Base-by-base conservation (phyloP, 2,113 vertebrate species). In the Meleagris gallopavo region DNA sequence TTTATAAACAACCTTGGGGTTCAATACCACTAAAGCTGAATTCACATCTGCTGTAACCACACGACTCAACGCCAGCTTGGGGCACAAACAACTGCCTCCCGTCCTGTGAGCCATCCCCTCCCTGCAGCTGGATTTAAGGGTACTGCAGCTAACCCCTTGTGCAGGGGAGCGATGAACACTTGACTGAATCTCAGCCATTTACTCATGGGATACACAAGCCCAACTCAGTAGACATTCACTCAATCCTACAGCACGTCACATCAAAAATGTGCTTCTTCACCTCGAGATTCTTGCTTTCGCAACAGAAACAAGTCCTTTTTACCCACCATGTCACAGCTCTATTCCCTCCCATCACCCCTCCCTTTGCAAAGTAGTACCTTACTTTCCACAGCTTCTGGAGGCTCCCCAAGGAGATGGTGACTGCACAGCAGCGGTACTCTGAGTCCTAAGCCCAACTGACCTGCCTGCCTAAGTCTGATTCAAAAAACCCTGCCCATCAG, bases 91-190 rank as follows among this genome's bases (percentile, higher is more conserved):
- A 38, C 0, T 45, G 50, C 25, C 29, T 62, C 36, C 41, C 30
- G 9, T 10, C 45, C 29, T 16, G 0, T 0, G 4, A 16, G 6
- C 46, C 19, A 16, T 43, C 12, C 55, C 21, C 24, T 64, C 13
- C 24, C 27, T 48, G 12, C 1, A 3, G 11, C 57, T 66, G 88
- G 58, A 11, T 82, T 73, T 45, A 58, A 1, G 12, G 21, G 25
- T 18, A 32, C 24, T 25, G 32, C 34, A 72, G 15, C 6, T 32
- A 46, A 34, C 24, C 14, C 52, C 14, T n/a, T 57, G 41, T 0
- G 8, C 21, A 87, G 41, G 32, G 43, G 84, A 92, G 60, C n/a
- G 61, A 36, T 1, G 20, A 69, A 25, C 30, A n/a, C 20, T 0
- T 54, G 22, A 64, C 48, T 54, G 20, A 72, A 66, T 34, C 32